Evolutionary conservation across 1,140 invertebrate genomes (phyloP), one percentile per base, ranked within the genome.

Genomic region (Bombus pyrosoma): DNA sequence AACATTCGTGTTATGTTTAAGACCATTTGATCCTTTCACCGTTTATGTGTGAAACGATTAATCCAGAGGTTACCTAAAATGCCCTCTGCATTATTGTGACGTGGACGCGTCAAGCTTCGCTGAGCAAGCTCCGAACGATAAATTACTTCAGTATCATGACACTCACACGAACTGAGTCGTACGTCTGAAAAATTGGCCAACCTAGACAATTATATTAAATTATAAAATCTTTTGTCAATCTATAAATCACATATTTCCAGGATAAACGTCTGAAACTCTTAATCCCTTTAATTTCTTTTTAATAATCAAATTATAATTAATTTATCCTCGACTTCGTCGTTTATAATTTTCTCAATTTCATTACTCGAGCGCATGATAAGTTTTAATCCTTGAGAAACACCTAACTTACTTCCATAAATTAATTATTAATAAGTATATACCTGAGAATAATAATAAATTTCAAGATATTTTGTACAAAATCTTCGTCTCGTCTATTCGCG

Each of bases 341-440:
- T 62, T 13, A 12, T 28, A 62, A 62, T 0, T n/a, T 62, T 1
- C 59, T 13, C 59, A 12, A 10, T 62, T 53, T 53, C 1, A 22
- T 53, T 22, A 53, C 5, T 53, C 18, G 5, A 53, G 18, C 47
- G 47, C 47, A 6, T 47, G 15, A 6, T 53, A 22, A 53, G 18
- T 53, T 53, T 53, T 53, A 53, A 53, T 53, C 5, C 18, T 53
- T n/a, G 37, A 59, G 2, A 39, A 3, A 18, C 47, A 22, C 18
- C 59, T 22, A 76, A 88, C n/a, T 80, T 81, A 25, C 64, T 62
- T n/a, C 4, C 28, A 13, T n/a, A 62, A n/a, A 62, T n/a, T n/a
- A 28, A n/a, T 62, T 62, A 12, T n/a, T 12, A 28, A 13, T 10
- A 62, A 64, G 39, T 39, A 39, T 10, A n/a, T 68, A 22, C 47